These are phyloP conservation scores for Pocota personata DNA, from an alignment of 2,888 invertebrate genomes.

Conservation along the genomic window DNA sequence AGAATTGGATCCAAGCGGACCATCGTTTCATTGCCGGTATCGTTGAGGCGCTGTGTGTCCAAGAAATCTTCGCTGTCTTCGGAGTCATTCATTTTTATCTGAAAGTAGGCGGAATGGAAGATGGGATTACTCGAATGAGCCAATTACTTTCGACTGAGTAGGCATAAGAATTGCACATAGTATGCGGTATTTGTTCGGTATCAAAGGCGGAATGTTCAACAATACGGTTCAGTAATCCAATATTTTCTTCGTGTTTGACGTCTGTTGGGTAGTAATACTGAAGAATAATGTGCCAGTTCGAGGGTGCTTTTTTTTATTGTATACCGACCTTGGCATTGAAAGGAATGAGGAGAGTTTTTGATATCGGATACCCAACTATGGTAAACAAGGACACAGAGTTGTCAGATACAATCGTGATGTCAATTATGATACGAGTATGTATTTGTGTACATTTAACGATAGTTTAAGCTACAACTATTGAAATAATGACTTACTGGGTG, in stretches of 20 bases:
- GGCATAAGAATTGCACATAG: neutral
- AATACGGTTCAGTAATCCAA: neutral
- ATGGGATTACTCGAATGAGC: conserved; percentile 1
- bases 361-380: neutral
- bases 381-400: neutral
- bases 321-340: neutral
- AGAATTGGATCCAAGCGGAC: conserved; percentile 76
- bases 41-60: conserved; percentile 42
- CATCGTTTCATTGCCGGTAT: conserved; percentile 42
- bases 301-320: neutral
- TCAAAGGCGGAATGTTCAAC: neutral
- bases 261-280: neutral
- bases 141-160: conserved; percentile 26
- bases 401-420: neutral
- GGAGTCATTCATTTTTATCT: conserved; percentile 66
- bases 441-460: neutral
- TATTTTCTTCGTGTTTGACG: neutral
- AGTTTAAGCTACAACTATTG: neutral
- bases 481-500: neutral
- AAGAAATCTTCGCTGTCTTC: conserved; percentile 47
- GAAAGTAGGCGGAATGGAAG: conserved; percentile 17
- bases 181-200: neutral
- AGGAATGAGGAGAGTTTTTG: neutral
- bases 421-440: neutral
- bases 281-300: neutral